Evolutionary conservation across 2,888 invertebrate genomes (phyloP), one percentile per base, ranked within the genome.

Genomic region (Apamea anceps): DNA sequence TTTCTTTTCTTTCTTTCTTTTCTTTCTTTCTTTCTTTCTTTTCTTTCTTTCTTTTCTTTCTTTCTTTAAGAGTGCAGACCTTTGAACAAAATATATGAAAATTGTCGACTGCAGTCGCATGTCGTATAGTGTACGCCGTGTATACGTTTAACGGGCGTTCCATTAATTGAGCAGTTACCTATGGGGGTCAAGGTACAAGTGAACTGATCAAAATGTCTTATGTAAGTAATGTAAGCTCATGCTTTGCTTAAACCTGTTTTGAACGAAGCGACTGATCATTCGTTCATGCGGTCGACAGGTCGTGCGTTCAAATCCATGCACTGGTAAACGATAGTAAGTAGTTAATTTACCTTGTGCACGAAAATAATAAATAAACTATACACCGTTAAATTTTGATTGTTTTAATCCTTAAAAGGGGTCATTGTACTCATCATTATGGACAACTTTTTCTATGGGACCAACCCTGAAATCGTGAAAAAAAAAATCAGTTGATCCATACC

Each of bases 161-260:
- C 21, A 48, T 79, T 75, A 75, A 86, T 71, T 71, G 71, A 74
- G 10, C 65, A 37, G 65, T 76, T 60, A 65, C n/a, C 25, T 70
- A 84, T 75, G 54, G 80, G 45, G 85, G 87, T 85, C 85, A 85
- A 84, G 84, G 85, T 72, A 68, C 32, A 42, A 70, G 60, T 77
- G 13, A 70, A 66, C 13, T 75, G 63, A 70, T 80, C 51, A 51
- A 65, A 79, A 51, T 62, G 51, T 62, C 10, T 74, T 86, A 82
- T 68, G 57, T 60, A 54, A 1, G 65, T 72, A 65, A 83, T 65
- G 67, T 75, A 25, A 85, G 63, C 28, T 71, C 48, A 15, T 15
- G 45, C n/a, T 54, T 21, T 48, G 37, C 15, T 21, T 62, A 60
- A 74, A 86, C 86, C 79, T 70, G 86, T 84, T 85, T 62, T 67